Evolutionary conservation across 2,113 vertebrate genomes (phyloP), one percentile per base, ranked within the genome.

Genomic region (Scartelaos histophorus): DNA sequence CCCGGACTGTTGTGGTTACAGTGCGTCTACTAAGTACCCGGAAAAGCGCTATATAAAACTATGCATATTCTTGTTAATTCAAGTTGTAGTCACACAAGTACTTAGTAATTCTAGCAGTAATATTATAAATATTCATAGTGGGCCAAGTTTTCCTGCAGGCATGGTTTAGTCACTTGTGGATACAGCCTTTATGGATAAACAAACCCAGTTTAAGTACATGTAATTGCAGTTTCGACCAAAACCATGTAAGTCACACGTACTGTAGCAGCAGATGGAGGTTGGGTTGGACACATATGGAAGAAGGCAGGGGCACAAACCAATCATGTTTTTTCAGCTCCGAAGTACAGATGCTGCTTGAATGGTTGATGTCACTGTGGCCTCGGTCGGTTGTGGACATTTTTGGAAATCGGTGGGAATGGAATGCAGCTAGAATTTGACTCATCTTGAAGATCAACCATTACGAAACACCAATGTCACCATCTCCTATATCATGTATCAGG

Each of bases 311-410:
- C 79, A 79, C 24, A 76, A 76, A 83, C 85, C 82, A 78, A 67
- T 78, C 67, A 73, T 76, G 66, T 81, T 82, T 86, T 87, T 82
- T n/a, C 62, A 83, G 22, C 35, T 47, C 58, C 53, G 62, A 78
- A 16, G 49, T 81, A 35, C 34, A 38, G 65, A 82, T 66, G 1
- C 68, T 70, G 82, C 56, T 70, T 67, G 61, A 81, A 82, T 85
- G 84, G 83, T 90, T 74, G 80, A 89, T 90, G 69, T 88, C 71
- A 49, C 66, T 80, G 87, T 83, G 90, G 89, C 81, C 74, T 81
- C 21, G 66, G 80, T 85, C 82, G 66, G 70, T 85, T 76, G 83
- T 54, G n/a, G 81, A 86, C 82, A 73, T 70, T 72, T 70, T 60
- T 54, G 73, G 73, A 82, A 78, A 81, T 79, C 70, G 19, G 65